phyloP scores from a whole-genome alignment of 2,797 vertebrate species.

The Lepus oiostolus region DNA sequence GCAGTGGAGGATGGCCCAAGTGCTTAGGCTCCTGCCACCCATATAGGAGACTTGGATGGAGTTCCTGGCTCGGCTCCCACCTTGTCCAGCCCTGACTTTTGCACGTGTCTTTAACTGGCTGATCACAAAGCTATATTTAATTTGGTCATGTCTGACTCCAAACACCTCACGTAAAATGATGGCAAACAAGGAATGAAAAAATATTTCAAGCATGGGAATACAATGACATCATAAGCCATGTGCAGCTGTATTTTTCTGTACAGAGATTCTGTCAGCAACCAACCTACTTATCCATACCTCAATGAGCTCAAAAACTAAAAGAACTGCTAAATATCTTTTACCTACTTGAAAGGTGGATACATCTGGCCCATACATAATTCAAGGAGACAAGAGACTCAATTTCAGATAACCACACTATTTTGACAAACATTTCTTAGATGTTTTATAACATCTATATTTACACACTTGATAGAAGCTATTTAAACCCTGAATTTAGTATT shows the following conservation, averaged over 20 bases:
- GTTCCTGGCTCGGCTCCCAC: too few species aligned
- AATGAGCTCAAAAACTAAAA: not conserved
- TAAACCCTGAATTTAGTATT: conserved; percentile 24
- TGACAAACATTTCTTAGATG: not conserved
- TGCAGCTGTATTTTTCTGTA: not conserved
- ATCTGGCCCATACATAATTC: not conserved
- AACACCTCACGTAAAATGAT: conserved; percentile 29
- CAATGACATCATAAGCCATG: not conserved
- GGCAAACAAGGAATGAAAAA: not conserved
- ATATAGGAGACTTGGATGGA: too few species aligned
- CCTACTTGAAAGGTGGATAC: not conserved
- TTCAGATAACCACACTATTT: conserved; percentile 12
- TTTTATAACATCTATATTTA: conserved; percentile 18
- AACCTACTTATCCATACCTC: not conserved
- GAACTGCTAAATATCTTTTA: not conserved
- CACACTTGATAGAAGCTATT: not conserved
- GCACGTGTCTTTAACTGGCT: not conserved
- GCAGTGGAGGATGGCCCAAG: too few species aligned
- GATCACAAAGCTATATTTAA: not conserved
- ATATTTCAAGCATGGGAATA: not conserved
- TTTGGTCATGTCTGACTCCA: not conserved
- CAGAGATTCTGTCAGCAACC: not conserved
- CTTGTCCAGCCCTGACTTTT: too few species aligned
- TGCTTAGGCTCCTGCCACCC: too few species aligned
- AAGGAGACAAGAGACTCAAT: not conserved